Evolutionary conservation across 2,888 invertebrate species (phyloP).

Genomic region (Zygothrica quintamaculata): DNA sequence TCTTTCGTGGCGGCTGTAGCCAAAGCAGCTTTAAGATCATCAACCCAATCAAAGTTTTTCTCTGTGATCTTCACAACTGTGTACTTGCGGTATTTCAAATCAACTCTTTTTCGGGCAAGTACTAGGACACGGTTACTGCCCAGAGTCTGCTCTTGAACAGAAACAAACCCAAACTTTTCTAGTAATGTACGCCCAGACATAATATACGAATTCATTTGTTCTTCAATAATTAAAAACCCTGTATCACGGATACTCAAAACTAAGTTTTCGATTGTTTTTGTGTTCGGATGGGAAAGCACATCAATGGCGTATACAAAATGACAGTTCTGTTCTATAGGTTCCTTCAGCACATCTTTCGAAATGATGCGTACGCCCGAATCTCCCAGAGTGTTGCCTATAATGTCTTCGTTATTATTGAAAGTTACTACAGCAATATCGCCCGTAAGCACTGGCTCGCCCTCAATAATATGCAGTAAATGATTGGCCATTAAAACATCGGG

Average conservation of each 20-base stretch:
- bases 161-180: conserved; percentile 85
- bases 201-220: conserved; percentile 86
- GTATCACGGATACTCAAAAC: conserved; percentile 87
- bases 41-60: conserved; percentile 92
- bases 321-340: conserved; percentile 88
- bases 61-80: conserved; percentile 88
- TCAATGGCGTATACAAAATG: conserved; percentile 89
- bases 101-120: conserved; percentile 86
- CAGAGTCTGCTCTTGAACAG: conserved; percentile 88
- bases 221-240: conserved; percentile 91
- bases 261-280: conserved; percentile 86
- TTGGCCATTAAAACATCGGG: conserved; percentile 89
- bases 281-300: conserved; percentile 87
- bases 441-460: conserved; percentile 90
- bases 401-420: conserved; percentile 85
- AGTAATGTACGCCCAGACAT: conserved; percentile 84
- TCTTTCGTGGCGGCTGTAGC: conserved; percentile 86
- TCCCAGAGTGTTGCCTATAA: conserved; percentile 86
- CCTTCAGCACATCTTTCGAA: conserved; percentile 87
- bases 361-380: conserved; percentile 88
- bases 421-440: conserved; percentile 87
- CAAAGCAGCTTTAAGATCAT: conserved; percentile 90
- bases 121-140: conserved; percentile 88
- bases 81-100: conserved; percentile 83
- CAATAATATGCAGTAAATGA: conserved; percentile 87